These are phyloP conservation scores for Nephrotoma guestfalica DNA, from an alignment of 2,888 invertebrate species.

Conservation along the genomic window DNA sequence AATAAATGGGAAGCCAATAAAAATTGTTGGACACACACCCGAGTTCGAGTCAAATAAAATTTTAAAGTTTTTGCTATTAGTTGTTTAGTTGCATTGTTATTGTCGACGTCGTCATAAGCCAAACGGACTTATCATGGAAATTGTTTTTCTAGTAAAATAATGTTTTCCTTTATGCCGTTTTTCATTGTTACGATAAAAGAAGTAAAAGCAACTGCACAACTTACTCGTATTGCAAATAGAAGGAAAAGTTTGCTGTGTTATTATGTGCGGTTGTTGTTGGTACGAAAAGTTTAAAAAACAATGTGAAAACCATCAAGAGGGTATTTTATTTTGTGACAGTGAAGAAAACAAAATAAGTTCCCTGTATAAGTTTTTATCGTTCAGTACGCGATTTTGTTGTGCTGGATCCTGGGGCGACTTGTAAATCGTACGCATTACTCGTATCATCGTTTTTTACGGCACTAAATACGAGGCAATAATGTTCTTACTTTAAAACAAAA, in stretches of 20 bases:
- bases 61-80: neutral
- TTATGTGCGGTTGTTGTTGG: neutral
- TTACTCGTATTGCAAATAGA: neutral
- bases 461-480: neutral
- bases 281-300: neutral
- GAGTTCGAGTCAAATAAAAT: neutral
- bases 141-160: neutral
- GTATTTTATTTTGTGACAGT: neutral
- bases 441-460: neutral
- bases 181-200: neutral
- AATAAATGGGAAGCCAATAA: neutral
- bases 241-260: neutral
- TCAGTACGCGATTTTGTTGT: no score
- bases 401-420: neutral
- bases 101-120: neutral
- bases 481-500: neutral
- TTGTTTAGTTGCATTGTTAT: neutral
- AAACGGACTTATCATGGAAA: neutral
- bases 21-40: neutral
- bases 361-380: neutral
- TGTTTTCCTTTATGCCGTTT: neutral
- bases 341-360: neutral
- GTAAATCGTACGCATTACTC: neutral
- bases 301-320: neutral
- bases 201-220: neutral